Evolutionary conservation across 2,113 vertebrate species (phyloP).

Genomic region (Aphelocoma coerulescens): DNA sequence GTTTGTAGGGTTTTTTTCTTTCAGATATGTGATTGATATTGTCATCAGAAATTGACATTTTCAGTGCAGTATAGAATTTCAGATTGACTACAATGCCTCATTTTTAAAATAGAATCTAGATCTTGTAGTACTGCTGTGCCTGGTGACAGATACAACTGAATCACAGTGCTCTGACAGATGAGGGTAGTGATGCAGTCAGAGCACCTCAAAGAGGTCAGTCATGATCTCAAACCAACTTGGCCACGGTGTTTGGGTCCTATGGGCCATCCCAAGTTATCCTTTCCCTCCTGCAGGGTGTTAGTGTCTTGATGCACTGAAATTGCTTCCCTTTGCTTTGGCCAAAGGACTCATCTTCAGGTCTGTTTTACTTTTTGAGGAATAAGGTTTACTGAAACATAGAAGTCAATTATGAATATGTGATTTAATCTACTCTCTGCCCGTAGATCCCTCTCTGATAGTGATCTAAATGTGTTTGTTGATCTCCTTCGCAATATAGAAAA

Average conservation of each 20-base stretch:
- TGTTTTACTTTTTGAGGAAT: background rate
- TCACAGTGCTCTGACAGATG: background rate
- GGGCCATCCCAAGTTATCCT: background rate
- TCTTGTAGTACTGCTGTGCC: background rate
- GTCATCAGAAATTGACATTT: background rate
- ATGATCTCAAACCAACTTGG: background rate
- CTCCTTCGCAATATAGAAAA: background rate
- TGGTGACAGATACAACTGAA: background rate
- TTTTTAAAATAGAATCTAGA: background rate
- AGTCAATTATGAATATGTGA: background rate
- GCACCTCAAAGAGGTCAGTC: background rate
- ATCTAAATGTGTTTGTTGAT: background rate
- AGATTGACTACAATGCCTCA: background rate
- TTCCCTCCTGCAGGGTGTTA: background rate
- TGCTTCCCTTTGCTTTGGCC: background rate
- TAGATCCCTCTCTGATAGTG: background rate
- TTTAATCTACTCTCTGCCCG: background rate
- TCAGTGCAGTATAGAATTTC: background rate
- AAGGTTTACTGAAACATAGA: background rate
- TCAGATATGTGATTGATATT: background rate
- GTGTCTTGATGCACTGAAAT: background rate
- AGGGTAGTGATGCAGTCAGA: background rate
- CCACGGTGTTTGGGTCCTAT: rapidly evolving
- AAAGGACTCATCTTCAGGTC: background rate
- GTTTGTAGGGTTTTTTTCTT: background rate